A percentile compares a stretch with the other conserved stretches of the same genome.
Evolutionary conservation across 2,797 vertebrate species (phyloP).

Genomic region (Anas bahamensis): DNA sequence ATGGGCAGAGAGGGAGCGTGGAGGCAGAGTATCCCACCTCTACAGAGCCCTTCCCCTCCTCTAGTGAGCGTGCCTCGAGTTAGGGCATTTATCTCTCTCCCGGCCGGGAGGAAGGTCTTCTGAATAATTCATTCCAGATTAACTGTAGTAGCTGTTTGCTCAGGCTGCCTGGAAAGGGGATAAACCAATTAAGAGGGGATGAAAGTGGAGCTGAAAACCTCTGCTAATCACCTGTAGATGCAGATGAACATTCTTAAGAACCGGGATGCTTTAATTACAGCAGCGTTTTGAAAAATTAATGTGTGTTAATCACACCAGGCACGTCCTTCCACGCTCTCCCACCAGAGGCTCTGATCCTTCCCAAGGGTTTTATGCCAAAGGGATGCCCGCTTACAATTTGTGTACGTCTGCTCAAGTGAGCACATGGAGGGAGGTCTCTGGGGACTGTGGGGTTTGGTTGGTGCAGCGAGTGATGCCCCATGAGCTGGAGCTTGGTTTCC

Average conservation of each 20-base stretch:
- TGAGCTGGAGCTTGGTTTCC: background rate
- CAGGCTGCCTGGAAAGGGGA: background rate
- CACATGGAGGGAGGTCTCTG: background rate
- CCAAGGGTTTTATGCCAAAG: background rate
- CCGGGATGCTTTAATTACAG: background rate
- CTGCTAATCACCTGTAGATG: background rate
- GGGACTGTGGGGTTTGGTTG: background rate
- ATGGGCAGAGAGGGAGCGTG: background rate
- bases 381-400: fast-evolving
- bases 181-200: background rate
- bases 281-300: background rate
- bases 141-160: background rate
- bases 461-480: background rate
- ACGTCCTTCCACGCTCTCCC: background rate
- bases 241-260: background rate
- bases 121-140: slow-evolving; percentile 9
- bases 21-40: background rate
- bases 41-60: background rate
- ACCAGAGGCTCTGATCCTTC: background rate
- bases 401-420: fast-evolving
- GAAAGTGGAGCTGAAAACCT: background rate
- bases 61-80: background rate
- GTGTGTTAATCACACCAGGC: background rate
- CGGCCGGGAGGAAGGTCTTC: background rate
- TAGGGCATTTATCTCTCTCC: background rate